Percentiles rank a stretch among this genome's conserved stretches.
phyloP scores from a whole-genome alignment of 2,888 invertebrate species.

The Orthosia gracilis region DNA sequence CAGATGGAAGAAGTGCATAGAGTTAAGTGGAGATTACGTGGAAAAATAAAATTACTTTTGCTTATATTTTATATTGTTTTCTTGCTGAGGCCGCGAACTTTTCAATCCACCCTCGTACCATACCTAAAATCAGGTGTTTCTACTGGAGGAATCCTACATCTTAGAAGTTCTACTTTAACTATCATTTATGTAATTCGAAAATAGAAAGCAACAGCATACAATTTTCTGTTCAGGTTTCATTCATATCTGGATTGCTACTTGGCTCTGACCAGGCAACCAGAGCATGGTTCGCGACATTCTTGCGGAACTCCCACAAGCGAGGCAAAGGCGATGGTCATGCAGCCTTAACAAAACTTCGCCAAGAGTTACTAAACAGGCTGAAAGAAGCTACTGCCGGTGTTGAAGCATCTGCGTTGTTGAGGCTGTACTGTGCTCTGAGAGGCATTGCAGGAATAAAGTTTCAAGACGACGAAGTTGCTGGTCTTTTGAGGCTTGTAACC shows the following conservation, averaged over 20 bases:
- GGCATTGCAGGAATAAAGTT: conserved; percentile 98
- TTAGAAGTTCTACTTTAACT: too few species aligned
- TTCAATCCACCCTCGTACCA: too few species aligned
- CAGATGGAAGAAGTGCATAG: too few species aligned
- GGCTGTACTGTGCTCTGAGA: conserved; percentile 97
- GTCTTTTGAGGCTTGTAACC: conserved; percentile 96
- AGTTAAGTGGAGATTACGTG: too few species aligned
- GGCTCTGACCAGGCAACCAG: conserved; percentile 97
- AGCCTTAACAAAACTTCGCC: conserved; percentile 93
- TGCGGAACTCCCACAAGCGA: conserved; percentile 96
- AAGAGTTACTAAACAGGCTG: conserved; percentile 94
- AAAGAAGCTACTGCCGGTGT: conserved; percentile 93
- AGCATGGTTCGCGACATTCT: conserved; percentile 98
- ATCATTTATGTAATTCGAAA: not conserved
- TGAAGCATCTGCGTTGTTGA: conserved; percentile 96
- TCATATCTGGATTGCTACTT: conserved; percentile 96
- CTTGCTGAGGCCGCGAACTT: too few species aligned
- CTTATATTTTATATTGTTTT: too few species aligned
- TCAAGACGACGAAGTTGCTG: conserved; percentile 97
- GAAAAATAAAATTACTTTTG: too few species aligned
- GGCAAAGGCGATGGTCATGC: conserved; percentile 95
- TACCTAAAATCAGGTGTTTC: too few species aligned
- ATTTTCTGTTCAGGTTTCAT: conserved; percentile 92
- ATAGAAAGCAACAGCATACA: not conserved
- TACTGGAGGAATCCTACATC: too few species aligned